Percentiles rank a stretch among this genome's conserved stretches.
These are phyloP conservation scores for Portevinia maculata DNA, from an alignment of 2,888 invertebrate species.

Conservation along the genomic window DNA sequence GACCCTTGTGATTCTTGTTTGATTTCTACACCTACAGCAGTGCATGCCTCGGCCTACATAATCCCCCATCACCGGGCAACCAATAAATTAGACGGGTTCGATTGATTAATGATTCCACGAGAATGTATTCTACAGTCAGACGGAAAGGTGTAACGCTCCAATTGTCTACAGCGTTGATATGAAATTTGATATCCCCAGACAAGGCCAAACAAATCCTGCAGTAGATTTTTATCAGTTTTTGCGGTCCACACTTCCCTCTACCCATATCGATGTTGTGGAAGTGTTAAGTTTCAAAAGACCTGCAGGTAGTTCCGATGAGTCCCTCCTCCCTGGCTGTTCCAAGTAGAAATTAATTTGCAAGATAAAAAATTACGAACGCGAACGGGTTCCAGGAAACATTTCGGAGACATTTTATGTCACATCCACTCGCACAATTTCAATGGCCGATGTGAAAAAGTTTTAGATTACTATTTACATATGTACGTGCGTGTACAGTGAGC, in stretches of 20 bases:
- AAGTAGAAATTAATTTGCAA: constrained; percentile 23
- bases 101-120: constrained; percentile 5
- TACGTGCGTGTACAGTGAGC: too few species aligned
- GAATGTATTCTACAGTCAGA: constrained; percentile 9
- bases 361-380: constrained; percentile 2
- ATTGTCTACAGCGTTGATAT: constrained; percentile 49
- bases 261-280: constrained; percentile 13
- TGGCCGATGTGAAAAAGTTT: not conserved
- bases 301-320: constrained; percentile 52
- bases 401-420: constrained; percentile 29
- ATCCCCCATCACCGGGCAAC: constrained; percentile 26
- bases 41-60: constrained; percentile 20
- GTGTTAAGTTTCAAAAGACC: constrained; percentile 56
- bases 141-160: constrained; percentile 65
- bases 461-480: too few species aligned
- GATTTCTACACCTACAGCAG: constrained; percentile 32
- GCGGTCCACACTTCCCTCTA: constrained; percentile 53
- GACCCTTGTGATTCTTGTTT: constrained; percentile 51
- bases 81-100: constrained; percentile 38
- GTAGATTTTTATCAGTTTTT: constrained; percentile 55
- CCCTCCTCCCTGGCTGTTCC: constrained; percentile 17
- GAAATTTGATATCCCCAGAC: constrained; percentile 61
- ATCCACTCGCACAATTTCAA: not conserved
- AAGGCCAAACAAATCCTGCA: constrained; percentile 66
- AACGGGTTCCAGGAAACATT: constrained; percentile 18